Evolutionary conservation across 2,113 vertebrate genomes (phyloP), one percentile per base, ranked within the genome.

Genomic region (Hyperopisus bebe): DNA sequence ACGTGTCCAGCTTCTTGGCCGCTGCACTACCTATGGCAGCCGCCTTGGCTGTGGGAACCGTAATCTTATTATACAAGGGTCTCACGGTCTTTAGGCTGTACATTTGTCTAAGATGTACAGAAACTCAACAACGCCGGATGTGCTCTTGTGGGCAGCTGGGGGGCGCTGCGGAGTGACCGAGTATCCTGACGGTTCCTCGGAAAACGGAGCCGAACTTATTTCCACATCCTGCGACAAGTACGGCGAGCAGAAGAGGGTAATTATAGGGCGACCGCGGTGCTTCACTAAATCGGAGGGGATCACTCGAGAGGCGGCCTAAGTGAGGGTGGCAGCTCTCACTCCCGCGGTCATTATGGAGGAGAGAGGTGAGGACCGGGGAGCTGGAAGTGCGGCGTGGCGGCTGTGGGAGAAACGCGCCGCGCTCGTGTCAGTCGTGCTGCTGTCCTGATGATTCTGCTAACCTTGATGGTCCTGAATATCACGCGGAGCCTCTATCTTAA

Each of bases 1-100:
- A 53, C 15, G 50, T 27, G 27, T 87, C 85, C 85, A 53, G 48
- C 15, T 19, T 53, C 47, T 39, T 87, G 47, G 47, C 47, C 2
- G 2, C 74, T 7, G 35, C 74, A 21, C 74, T 42, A 80, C 31
- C 35, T 80, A 19, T 17, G 35, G 74, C 35, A 7, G 35, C 85
- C 13, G 2, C 27, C 50, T 35, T 53, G 85, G 48, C 50, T 55
- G 50, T 87, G 92, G 93, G 90, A 93, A 89, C 88, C 88, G 91
- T 94, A 93, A 94, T 95, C 94, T 93, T 92, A 91, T 94, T 94
- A 94, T 94, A 94, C 93, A 93, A 88, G 93, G 94, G 92, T 90
- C 27, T 7, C 90, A 13, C 86, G 50, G 27, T 89, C 88, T 86
- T 90, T 88, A 88, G 91, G 92, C 91, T 89, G 17, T 85, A 19